Conservation (phyloP, 2,113 vertebrate species). For the Chunga burmeisteri region DNA sequence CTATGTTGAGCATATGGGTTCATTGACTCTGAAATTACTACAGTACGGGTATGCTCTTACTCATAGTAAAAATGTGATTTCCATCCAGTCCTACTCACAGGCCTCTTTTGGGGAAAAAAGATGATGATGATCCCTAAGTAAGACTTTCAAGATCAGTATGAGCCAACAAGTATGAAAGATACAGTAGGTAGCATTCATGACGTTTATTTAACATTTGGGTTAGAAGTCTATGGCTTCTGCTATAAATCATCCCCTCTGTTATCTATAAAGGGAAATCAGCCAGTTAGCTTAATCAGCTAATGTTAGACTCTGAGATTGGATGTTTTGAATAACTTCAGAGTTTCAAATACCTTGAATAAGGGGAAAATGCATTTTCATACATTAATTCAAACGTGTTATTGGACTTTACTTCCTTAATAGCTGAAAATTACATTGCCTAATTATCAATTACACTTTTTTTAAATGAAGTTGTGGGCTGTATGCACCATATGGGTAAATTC, state of each 20-base stretch:
- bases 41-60: neutral
- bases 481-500: neutral
- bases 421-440: neutral
- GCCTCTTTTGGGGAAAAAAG: neutral
- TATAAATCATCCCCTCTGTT: neutral
- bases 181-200: neutral
- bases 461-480: neutral
- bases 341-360: neutral
- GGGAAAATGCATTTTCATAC: neutral
- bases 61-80: neutral
- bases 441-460: neutral
- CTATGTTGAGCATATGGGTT: neutral
- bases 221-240: neutral
- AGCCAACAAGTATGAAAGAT: neutral
- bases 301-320: neutral
- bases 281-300: neutral
- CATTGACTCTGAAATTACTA: neutral
- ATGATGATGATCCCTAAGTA: neutral
- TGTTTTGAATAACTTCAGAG: neutral
- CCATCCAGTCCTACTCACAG: neutral
- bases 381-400: neutral
- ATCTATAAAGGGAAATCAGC: neutral
- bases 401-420: neutral
- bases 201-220: neutral
- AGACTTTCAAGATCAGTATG: neutral